A percentile compares a stretch with the other conserved stretches of the same genome.
phyloP scores from a whole-genome alignment of 2,888 invertebrate genomes.

The Poecilus cupreus region DNA sequence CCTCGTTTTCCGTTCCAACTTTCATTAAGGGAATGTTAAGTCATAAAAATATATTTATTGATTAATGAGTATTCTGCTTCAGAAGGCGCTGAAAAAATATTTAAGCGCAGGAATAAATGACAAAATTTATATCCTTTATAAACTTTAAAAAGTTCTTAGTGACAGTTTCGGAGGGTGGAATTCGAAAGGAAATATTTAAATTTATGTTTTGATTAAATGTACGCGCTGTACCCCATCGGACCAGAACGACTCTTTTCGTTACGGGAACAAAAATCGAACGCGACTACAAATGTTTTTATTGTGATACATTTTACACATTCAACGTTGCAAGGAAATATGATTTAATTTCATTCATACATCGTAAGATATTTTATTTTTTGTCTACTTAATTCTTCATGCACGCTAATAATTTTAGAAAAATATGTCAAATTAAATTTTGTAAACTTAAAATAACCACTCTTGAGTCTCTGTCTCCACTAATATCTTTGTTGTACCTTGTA shows the following conservation, averaged over 20 bases:
- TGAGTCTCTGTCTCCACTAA: too few species aligned
- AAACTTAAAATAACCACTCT: too few species aligned
- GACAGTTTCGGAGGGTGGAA: slow-evolving; percentile 68
- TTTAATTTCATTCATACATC: too few species aligned
- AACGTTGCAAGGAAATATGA: too few species aligned
- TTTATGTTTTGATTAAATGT: slow-evolving; percentile 51
- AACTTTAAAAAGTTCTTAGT: slow-evolving; percentile 69
- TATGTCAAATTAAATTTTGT: too few species aligned
- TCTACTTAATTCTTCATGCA: too few species aligned
- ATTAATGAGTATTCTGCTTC: slow-evolving; percentile 72
- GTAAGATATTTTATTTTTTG: too few species aligned
- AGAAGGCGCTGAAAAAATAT: slow-evolving; percentile 71
- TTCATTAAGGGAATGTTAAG: slow-evolving; percentile 70
- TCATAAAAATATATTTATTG: slow-evolving; percentile 72
- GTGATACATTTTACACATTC: too few species aligned
- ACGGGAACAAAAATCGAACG: background rate
- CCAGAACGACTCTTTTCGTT: background rate
- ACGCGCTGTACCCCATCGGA: slow-evolving; percentile 5
- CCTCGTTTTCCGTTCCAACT: slow-evolving; percentile 54
- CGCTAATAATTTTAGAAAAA: too few species aligned
- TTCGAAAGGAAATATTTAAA: slow-evolving; percentile 46
- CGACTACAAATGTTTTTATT: too few species aligned
- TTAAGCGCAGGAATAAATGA: slow-evolving; percentile 69
- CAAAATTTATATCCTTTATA: slow-evolving; percentile 70
- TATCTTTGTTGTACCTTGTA: too few species aligned